Evolutionary conservation across 2,797 vertebrate species (phyloP), one percentile per base, ranked within the genome.

Genomic region (Catostomus latipinnis): DNA sequence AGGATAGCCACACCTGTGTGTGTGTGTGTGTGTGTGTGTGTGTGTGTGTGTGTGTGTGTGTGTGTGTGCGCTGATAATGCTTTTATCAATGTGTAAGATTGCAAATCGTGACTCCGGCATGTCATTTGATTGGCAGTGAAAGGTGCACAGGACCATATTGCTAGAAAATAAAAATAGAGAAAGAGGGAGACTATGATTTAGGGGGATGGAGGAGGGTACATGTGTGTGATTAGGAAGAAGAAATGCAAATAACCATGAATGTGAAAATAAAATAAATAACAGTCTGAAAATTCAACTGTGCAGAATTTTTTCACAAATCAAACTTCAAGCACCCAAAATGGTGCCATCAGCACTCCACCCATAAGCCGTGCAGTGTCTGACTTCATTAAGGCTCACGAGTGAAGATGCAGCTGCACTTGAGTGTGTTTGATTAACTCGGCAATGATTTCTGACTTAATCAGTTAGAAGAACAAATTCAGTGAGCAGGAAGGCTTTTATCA

Each of bases 401-500:
- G 74, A 62, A 78, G 60, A 14, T 79, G 77, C 77, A 72, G 77
- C 77, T 72, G 77, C 77, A 71, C 76, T 49, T 34, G 52, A 72
- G 50, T 58, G 76, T 78, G 77, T 79, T 79, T 79, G 69, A 79
- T 79, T 65, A 79, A 84, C 89, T 87, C 89, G 2, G 34, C 34
- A 90, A 85, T 90, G 90, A 91, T 92, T 92, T 91, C 90, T 91
- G 86, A 83, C 89, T 90, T 79, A 84, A 90, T 91, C 91, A 92
- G 81, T 92, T 90, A 91, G 90, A 92, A 92, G 91, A 91, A 90
- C 88, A 90, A 88, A 90, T 91, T 91, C 60, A 86, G 90, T 90
- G 90, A 92, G 91, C 92, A 93, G 90, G 93, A 93, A 92, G 88
- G 83, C 91, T 93, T 91, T 93, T 93, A 94, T 94, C 92, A 93